phyloP scores from a whole-genome alignment of 1,140 invertebrate genomes.

The Ips nitidus region DNA sequence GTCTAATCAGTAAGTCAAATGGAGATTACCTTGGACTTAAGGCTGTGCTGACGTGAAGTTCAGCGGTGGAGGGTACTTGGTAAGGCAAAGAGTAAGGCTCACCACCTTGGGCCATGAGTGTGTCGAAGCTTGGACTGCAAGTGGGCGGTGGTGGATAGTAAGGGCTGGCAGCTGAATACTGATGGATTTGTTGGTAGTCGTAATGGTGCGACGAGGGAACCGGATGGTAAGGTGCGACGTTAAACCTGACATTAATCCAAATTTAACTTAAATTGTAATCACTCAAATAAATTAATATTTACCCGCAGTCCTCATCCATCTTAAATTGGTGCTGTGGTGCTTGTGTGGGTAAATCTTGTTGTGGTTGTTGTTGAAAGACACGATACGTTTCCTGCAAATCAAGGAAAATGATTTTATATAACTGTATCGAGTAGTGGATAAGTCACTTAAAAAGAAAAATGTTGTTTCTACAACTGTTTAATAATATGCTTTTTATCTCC shows the following conservation, averaged over 20 bases:
- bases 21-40: slow-evolving; percentile 55
- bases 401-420: slow-evolving; percentile 1
- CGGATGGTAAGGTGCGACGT: slow-evolving; percentile 57
- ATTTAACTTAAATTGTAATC: not conserved
- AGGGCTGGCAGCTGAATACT: slow-evolving; percentile 53
- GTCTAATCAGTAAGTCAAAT: not conserved
- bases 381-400: slow-evolving; percentile 35
- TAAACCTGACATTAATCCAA: slow-evolving; percentile 50
- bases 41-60: slow-evolving; percentile 60
- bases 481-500: no score
- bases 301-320: slow-evolving; percentile 73
- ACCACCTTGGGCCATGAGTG: slow-evolving; percentile 51
- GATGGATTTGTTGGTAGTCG: slow-evolving; percentile 63
- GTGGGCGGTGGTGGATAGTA: slow-evolving; percentile 59
- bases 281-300: not conserved
- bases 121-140: slow-evolving; percentile 58
- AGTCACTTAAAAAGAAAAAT: not conserved
- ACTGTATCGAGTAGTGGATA: not conserved
- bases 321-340: slow-evolving; percentile 61
- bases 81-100: slow-evolving; percentile 67
- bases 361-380: slow-evolving; percentile 27
- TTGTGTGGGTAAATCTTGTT: slow-evolving; percentile 59
- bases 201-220: slow-evolving; percentile 57
- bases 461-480: not conserved
- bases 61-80: slow-evolving; percentile 57